phyloP scores from a whole-genome alignment of 2,888 invertebrate genomes.

The Drosophila mercatorum region DNA sequence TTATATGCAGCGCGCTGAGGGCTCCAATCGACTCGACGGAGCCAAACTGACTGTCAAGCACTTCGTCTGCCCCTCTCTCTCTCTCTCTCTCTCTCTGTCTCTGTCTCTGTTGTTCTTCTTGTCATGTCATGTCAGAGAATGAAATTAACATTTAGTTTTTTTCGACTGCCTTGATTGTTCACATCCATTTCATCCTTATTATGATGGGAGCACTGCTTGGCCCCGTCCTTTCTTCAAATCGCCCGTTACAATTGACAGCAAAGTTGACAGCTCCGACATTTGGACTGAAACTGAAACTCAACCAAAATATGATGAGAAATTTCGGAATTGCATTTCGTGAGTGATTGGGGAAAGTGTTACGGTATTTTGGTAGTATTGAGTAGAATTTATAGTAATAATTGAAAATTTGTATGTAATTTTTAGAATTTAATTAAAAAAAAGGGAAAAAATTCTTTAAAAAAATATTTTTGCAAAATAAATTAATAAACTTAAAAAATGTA shows the following conservation, averaged over 20 bases:
- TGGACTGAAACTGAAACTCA: slow-evolving; percentile 3
- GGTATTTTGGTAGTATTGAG: neutral
- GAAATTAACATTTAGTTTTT: slow-evolving; percentile 55
- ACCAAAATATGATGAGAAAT: neutral
- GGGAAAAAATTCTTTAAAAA: no score
- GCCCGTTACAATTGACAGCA: slow-evolving; percentile 27
- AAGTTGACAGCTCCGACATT: slow-evolving; percentile 48
- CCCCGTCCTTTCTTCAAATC: slow-evolving; percentile 19
- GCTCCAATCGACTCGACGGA: slow-evolving; percentile 1
- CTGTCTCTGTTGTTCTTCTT: slow-evolving; percentile 20
- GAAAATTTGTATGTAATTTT: no score
- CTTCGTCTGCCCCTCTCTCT: neutral
- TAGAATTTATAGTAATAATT: neutral
- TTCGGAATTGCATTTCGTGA: neutral
- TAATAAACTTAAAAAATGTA: no score
- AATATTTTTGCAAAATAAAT: no score
- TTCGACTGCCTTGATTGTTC: slow-evolving; percentile 8
- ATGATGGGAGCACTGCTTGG: slow-evolving; percentile 6
- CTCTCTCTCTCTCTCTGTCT: neutral
- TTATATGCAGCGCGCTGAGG: slow-evolving; percentile 15
- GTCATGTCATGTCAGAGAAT: slow-evolving; percentile 63
- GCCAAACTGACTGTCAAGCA: slow-evolving; percentile 14
- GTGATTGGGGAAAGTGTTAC: neutral
- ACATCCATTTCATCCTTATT: slow-evolving; percentile 20
- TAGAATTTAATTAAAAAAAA: no score